These are phyloP conservation scores for Carposina sasakii DNA, from an alignment of 1,140 invertebrate genomes.

Conservation along the genomic window DNA sequence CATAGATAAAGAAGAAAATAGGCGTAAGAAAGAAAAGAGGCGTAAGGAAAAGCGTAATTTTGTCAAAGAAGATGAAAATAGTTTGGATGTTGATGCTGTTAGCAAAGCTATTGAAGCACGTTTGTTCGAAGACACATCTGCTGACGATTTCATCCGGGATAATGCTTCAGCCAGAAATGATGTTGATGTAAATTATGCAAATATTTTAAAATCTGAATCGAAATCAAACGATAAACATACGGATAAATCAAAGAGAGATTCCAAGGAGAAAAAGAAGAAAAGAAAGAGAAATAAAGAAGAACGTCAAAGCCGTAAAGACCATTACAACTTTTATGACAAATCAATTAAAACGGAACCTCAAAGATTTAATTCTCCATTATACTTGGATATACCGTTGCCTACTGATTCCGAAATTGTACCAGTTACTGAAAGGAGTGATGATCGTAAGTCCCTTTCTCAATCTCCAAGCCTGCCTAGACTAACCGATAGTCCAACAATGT, in stretches of 20 bases:
- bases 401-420: slow-evolving; percentile 38
- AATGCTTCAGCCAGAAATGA: too few species aligned
- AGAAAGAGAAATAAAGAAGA: slow-evolving; percentile 88
- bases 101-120: slow-evolving; percentile 86
- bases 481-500: slow-evolving; percentile 59
- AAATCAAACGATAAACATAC: slow-evolving; percentile 54
- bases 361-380: too few species aligned
- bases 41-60: slow-evolving; percentile 75
- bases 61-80: slow-evolving; percentile 80
- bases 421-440: slow-evolving; percentile 37
- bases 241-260: slow-evolving; percentile 74
- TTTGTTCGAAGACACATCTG: slow-evolving; percentile 76
- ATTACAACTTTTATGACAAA: slow-evolving; percentile 79
- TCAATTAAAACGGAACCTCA: too few species aligned
- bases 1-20: slow-evolving; percentile 70
- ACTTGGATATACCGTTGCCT: slow-evolving; percentile 53
- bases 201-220: too few species aligned
- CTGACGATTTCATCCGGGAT: slow-evolving; percentile 49
- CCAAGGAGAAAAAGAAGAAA: slow-evolving; percentile 86
- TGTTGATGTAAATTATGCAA: too few species aligned
- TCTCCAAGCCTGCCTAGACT: slow-evolving; percentile 67
- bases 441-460: slow-evolving; percentile 39
- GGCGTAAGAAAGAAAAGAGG: slow-evolving; percentile 80
- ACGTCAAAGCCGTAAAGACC: slow-evolving; percentile 77
- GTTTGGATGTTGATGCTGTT: slow-evolving; percentile 84